Conservation (phyloP, 2,113 vertebrate genomes). For the Haemorhous mexicanus region DNA sequence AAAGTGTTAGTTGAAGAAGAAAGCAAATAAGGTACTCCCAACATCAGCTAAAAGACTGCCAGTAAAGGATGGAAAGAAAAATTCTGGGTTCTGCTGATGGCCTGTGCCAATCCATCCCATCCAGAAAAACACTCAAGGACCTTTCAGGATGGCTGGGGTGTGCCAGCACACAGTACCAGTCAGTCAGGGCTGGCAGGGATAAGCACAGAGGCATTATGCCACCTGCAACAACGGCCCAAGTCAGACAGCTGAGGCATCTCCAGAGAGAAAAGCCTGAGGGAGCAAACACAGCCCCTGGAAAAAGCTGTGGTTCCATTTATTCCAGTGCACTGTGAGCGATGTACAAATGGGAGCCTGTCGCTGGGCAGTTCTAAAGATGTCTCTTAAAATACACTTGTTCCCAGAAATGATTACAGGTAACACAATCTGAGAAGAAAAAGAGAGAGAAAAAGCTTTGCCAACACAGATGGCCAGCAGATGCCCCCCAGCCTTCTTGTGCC, state of each 20-base stretch:
- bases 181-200: background rate
- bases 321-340: background rate
- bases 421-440: background rate
- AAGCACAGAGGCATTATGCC: background rate
- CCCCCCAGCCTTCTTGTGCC: background rate
- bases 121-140: background rate
- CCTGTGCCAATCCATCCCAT: background rate
- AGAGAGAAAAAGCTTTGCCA: background rate
- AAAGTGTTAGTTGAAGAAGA: background rate
- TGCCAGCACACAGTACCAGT: background rate
- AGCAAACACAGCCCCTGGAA: background rate
- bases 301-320: background rate
- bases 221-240: background rate
- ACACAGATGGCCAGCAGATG: background rate
- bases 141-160: background rate
- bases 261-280: background rate
- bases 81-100: background rate
- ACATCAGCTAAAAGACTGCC: background rate
- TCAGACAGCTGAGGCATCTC: background rate
- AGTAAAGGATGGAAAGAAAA: slow-evolving; percentile 12
- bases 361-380: background rate
- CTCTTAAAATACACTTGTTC: slow-evolving; percentile 14
- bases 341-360: rapidly evolving
- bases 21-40: background rate
- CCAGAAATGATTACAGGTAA: background rate